phyloP scores from a whole-genome alignment of 2,888 invertebrate genomes.

The Cantharis nigra region DNA sequence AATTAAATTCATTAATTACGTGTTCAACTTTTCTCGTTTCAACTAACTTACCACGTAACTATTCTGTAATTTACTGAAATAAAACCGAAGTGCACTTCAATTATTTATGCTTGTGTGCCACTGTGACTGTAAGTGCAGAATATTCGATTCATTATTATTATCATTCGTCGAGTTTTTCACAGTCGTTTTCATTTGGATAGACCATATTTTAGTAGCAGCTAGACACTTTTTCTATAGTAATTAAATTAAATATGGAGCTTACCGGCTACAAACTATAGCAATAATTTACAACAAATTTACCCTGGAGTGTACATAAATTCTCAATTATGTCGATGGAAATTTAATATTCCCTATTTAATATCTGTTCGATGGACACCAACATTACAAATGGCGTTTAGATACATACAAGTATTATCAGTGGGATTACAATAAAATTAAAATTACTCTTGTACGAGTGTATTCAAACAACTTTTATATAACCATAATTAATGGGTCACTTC shows the following conservation, averaged over 20 bases:
- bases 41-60: slow-evolving; percentile 28
- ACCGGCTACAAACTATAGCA: not conserved
- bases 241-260: not conserved
- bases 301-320: slow-evolving; percentile 18
- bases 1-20: slow-evolving; percentile 36
- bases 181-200: not conserved
- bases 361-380: slow-evolving; percentile 18
- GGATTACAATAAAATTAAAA: slow-evolving; percentile 19
- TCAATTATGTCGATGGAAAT: slow-evolving; percentile 19
- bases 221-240: not conserved
- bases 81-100: slow-evolving; percentile 23
- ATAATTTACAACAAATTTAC: not conserved
- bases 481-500: not conserved
- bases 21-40: slow-evolving; percentile 33
- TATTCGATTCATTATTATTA: not conserved
- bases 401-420: slow-evolving; percentile 19
- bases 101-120: slow-evolving; percentile 24
- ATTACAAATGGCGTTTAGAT: slow-evolving; percentile 18
- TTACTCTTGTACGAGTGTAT: not conserved
- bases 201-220: not conserved
- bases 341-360: slow-evolving; percentile 26
- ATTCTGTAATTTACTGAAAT: slow-evolving; percentile 28
- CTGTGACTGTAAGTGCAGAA: slow-evolving; percentile 1
- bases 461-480: not conserved
- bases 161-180: not conserved